Evolutionary conservation across 2,113 vertebrate genomes (phyloP).

Genomic region (Percina caprodes): DNA sequence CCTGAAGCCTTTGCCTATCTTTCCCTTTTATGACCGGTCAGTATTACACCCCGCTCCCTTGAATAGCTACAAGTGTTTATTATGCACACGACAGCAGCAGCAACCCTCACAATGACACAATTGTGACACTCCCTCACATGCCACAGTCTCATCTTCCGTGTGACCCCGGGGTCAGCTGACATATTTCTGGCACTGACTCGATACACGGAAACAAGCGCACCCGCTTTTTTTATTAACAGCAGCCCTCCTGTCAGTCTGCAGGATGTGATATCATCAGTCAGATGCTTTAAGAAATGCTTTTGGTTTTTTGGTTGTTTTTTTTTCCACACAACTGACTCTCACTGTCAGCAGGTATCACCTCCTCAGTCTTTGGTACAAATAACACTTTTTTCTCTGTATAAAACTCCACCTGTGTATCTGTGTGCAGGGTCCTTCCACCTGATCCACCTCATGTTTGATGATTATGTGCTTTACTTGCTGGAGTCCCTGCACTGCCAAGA

Average conservation of each 20-base stretch:
- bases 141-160: constrained; percentile 56
- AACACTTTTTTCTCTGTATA: not conserved
- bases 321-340: not conserved
- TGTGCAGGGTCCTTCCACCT: constrained; percentile 96
- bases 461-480: constrained; percentile 97
- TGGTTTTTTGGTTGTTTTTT: not conserved
- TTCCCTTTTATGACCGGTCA: constrained; percentile 84
- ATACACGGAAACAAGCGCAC: constrained; percentile 57
- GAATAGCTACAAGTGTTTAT: constrained; percentile 81
- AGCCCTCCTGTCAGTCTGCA: constrained; percentile 29
- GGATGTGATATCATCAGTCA: constrained; percentile 68
- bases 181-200: constrained; percentile 72
- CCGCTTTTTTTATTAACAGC: constrained; percentile 48
- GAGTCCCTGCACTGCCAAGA: constrained; percentile 98
- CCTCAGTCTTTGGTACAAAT: not conserved
- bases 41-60: constrained; percentile 62
- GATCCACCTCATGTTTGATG: constrained; percentile 99
- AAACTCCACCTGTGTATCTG: constrained; percentile 22
- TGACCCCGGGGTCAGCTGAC: constrained; percentile 72
- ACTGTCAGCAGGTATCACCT: not conserved
- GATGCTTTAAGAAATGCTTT: constrained; percentile 18
- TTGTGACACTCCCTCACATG: constrained; percentile 76
- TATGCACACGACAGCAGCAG: constrained; percentile 70
- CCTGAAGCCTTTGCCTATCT: constrained; percentile 78
- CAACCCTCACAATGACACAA: constrained; percentile 72